Conservation (phyloP, 2,113 vertebrate genomes). For the Onychostoma macrolepis region DNA sequence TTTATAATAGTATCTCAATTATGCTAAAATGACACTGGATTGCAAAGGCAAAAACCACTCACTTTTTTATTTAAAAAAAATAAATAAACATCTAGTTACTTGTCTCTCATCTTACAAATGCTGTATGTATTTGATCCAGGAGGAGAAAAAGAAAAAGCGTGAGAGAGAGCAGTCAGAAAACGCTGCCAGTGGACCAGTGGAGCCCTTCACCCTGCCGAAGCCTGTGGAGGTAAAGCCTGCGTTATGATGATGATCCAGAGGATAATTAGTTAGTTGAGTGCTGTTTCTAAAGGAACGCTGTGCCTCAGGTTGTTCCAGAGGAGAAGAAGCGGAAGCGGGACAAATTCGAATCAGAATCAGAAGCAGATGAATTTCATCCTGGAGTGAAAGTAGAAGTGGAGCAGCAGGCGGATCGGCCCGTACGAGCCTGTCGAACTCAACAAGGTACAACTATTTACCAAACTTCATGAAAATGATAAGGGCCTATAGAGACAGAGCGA, state of each 20-base stretch:
- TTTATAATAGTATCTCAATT: neutral
- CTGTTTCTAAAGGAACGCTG: neutral
- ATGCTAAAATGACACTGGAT: neutral
- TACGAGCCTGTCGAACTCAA: constrained; percentile 91
- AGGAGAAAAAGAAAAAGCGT: constrained; percentile 95
- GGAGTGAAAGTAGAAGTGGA: constrained; percentile 87
- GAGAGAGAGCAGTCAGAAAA: constrained; percentile 91
- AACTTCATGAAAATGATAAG: neutral
- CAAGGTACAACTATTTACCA: constrained; percentile 74
- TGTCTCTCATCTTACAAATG: neutral
- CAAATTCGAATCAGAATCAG: constrained; percentile 85
- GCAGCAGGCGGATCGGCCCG: constrained; percentile 86
- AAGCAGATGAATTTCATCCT: constrained; percentile 87
- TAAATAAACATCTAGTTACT: neutral
- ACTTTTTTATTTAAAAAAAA: neutral
- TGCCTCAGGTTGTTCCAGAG: constrained; percentile 68
- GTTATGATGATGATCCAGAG: neutral
- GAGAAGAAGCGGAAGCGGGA: constrained; percentile 94
- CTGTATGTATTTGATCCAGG: constrained; percentile 69
- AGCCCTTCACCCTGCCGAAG: constrained; percentile 75
- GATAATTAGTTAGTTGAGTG: neutral
- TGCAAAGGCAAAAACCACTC: neutral
- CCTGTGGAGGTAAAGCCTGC: constrained; percentile 67
- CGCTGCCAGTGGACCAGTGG: constrained; percentile 71
- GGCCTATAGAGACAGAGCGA: too few species aligned